Evolutionary conservation across 2,113 vertebrate genomes (phyloP).

Genomic region (Tympanuchus pallidicinctus): DNA sequence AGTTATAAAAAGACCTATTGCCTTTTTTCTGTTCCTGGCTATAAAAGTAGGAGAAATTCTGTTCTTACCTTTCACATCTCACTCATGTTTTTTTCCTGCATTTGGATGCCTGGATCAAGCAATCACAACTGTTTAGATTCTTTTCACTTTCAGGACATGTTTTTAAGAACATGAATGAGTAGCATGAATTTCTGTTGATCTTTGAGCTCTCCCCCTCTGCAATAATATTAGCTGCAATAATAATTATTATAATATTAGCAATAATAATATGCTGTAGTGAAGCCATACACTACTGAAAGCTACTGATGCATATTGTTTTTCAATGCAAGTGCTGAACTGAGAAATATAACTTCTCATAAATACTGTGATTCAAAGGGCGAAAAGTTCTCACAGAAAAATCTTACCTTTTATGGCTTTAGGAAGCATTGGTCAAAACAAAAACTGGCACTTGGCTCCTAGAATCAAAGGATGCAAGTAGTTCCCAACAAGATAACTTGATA

Average conservation of each 20-base stretch:
- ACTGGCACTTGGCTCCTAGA: background rate
- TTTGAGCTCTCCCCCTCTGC: conserved; percentile 24
- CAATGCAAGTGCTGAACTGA: background rate
- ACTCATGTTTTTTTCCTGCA: conserved; percentile 8
- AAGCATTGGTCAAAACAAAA: background rate
- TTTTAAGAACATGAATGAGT: conserved; percentile 16
- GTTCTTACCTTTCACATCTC: background rate
- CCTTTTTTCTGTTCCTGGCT: background rate
- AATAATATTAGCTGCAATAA: background rate
- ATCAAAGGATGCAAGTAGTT: background rate
- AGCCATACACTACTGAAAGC: background rate
- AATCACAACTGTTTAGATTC: conserved; percentile 6
- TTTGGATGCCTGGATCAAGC: background rate
- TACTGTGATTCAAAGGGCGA: background rate
- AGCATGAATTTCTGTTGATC: conserved; percentile 28
- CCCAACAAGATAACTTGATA: background rate
- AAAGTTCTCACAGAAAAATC: background rate
- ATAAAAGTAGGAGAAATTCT: conserved; percentile 4
- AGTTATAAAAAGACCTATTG: conserved; percentile 32
- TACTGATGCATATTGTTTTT: background rate
- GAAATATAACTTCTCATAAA: background rate
- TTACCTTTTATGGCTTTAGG: background rate
- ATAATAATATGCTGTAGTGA: background rate
- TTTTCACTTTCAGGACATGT: conserved; percentile 18
- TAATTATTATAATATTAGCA: no score